phyloP scores from a whole-genome alignment of 2,888 invertebrate genomes.

The Drosophila mulleri region DNA sequence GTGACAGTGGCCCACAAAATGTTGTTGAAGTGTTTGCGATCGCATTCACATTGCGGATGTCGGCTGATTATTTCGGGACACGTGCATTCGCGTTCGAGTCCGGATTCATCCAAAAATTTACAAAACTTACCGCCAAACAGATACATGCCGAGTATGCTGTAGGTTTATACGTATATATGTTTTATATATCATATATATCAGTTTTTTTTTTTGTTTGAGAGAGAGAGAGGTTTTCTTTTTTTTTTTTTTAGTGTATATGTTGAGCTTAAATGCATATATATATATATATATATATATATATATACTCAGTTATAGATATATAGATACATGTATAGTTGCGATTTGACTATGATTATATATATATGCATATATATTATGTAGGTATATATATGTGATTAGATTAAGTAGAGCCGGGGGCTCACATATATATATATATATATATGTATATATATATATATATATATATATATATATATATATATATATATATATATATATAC shows the following conservation, averaged over 20 bases:
- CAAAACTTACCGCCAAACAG: conserved; percentile 99
- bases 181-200: conserved; percentile 52
- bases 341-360: conserved; percentile 21
- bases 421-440: neutral
- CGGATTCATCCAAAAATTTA: conserved; percentile 95
- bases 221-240: conserved; percentile 1
- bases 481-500: neutral
- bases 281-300: conserved; percentile 13
- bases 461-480: neutral
- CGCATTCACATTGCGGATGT: conserved; percentile 96
- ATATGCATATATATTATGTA: conserved; percentile 4
- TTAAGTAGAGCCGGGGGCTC: conserved; percentile 23
- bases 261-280: conserved; percentile 28
- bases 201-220: conserved; percentile 13
- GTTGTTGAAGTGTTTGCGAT: conserved; percentile 99
- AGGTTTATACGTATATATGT: conserved; percentile 77
- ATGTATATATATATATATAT: neutral
- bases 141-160: conserved; percentile 99
- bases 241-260: conserved; percentile 14
- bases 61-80: conserved; percentile 96
- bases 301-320: conserved; percentile 27
- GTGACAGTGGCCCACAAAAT: conserved; percentile 99
- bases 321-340: conserved; percentile 31
- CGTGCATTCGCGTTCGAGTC: conserved; percentile 94
- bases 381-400: conserved; percentile 27